These are phyloP conservation scores for Apomyelois bistriatella DNA, from an alignment of 2,888 invertebrate genomes.

Conservation along the genomic window DNA sequence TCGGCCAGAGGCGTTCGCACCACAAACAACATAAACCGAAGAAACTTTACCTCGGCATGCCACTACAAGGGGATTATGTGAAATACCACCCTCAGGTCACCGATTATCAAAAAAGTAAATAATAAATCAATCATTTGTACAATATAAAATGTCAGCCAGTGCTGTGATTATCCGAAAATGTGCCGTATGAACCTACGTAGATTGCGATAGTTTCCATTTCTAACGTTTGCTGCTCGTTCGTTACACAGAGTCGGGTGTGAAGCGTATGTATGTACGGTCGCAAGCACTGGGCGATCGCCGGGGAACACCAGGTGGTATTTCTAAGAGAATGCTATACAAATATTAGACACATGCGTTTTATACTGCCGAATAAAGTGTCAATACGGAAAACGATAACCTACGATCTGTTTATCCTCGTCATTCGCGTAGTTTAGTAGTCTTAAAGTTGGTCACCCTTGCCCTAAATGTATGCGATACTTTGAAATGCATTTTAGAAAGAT, in stretches of 20 bases:
- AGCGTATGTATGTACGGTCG: slow-evolving; percentile 25
- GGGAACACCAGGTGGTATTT: slow-evolving; percentile 68
- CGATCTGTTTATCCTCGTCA: neutral
- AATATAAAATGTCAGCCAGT: slow-evolving; percentile 25
- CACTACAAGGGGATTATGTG: slow-evolving; percentile 65
- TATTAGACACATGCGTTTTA: slow-evolving; percentile 63
- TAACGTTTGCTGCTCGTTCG: slow-evolving; percentile 61
- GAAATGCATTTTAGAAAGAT: no score
- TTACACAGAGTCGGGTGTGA: slow-evolving; percentile 21
- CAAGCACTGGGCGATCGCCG: slow-evolving; percentile 30
- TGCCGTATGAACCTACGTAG: slow-evolving; percentile 23
- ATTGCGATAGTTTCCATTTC: slow-evolving; percentile 20
- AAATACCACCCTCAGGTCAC: slow-evolving; percentile 69
- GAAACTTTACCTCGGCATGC: slow-evolving; percentile 57
- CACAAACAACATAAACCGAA: slow-evolving; percentile 35
- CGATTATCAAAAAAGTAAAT: slow-evolving; percentile 18
- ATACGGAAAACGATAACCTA: neutral
- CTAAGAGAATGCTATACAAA: slow-evolving; percentile 54
- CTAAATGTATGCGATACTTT: no score
- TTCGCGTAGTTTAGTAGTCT: neutral
- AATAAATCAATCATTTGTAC: slow-evolving; percentile 15
- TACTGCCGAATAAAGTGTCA: neutral
- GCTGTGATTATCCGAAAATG: slow-evolving; percentile 26
- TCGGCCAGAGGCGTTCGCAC: slow-evolving; percentile 8
- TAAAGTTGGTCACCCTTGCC: no score